Base-by-base conservation (phyloP, 2,888 invertebrate genomes). In the Tholera decimalis region DNA sequence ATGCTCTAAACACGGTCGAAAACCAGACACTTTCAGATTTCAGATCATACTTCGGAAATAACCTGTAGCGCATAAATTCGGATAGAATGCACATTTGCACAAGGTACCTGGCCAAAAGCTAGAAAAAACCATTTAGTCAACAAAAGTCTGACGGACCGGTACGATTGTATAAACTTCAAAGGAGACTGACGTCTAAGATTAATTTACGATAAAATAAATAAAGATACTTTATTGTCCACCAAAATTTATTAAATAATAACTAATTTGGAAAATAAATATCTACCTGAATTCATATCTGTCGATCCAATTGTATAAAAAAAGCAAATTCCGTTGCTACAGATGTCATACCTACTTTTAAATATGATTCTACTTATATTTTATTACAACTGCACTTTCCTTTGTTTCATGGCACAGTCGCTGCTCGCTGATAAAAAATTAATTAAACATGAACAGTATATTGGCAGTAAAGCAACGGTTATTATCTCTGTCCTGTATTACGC, bases 351-450 rank as follows among this genome's bases (percentile, higher is more conserved):
- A 33, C 20, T 37, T 7, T 11, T 15, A 35, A 35, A 15, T 15
- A 46, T 9, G 15, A 0, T 18, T 58, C 5, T 20, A 22, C n/a
- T 39, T 61, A 15, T 6, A 1, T 18, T 47, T 46, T 41, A 18
- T 53, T 43, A 22, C 7, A 13, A 41, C 39, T 28, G 70, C 39
- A 28, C 2, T 30, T 41, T 37, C 26, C 28, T 46, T 58, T 68
- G 53, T 60, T 62, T 47, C 8, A 53, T 44, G n/a, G 24, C n/a
- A 13, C 44, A 24, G 28, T 35, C 24, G 58, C 43, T 41, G 47
- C 33, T 8, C 37, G 47, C 46, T 56, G 62, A 65, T 79, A 66
- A 73, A 79, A 73, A 68, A 2, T 37, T 70, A 75, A 63, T 71
- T 63, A 75, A 72, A 77, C 54, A 57, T 51, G 44, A 62, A 63